Evolutionary conservation across 2,797 vertebrate genomes (phyloP), one percentile per base, ranked within the genome.

Genomic region (Coendou prehensilis): DNA sequence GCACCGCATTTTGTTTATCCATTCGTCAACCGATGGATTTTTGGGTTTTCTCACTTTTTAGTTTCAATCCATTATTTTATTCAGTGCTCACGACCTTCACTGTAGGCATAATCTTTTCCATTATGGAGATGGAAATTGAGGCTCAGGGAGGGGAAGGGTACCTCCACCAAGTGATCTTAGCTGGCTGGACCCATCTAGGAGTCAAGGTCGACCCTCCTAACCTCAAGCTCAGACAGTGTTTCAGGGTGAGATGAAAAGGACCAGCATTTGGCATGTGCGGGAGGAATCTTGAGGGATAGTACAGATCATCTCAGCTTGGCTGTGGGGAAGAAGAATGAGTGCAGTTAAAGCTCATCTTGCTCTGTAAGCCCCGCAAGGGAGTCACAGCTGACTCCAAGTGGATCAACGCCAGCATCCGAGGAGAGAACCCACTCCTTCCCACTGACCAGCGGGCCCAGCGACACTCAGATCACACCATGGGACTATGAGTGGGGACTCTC

Each of bases 261-360:
- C 57, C 2, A 1, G 18, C 30, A 33, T 18, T 71, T 22, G 13
- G 47, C 17, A 10, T 28, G 28, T 2, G 5, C 0, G 10, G 37
- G 61, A 14, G 37, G 67, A 54, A 8, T 41, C 30, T 23, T 11
- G 13, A 45, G 18, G 33, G 18, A 13, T 0, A 52, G 9, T 54
- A 37, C 18, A 11, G 41, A 67, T 18, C 50, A 17, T 30, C 54
- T 73, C 50, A 11, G 45, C 61, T 3, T 7, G 86, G 73, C 73
- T 54, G 7, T 28, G 2, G 30, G 80, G 91, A 76, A 84, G 50
- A 45, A 64, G 37, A 45, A 73, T 3, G 91, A 75, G 22, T 14
- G 0, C 63, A 50, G 80, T 86, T 96, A 91, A 87, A 94, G 79
- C 33, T 26, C 75, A 10, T 50, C 37, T 20, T 56, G 92, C 54